Evolutionary conservation across 2,797 vertebrate genomes (phyloP), one percentile per base, ranked within the genome.

Genomic region (Falco novaeseelandiae): DNA sequence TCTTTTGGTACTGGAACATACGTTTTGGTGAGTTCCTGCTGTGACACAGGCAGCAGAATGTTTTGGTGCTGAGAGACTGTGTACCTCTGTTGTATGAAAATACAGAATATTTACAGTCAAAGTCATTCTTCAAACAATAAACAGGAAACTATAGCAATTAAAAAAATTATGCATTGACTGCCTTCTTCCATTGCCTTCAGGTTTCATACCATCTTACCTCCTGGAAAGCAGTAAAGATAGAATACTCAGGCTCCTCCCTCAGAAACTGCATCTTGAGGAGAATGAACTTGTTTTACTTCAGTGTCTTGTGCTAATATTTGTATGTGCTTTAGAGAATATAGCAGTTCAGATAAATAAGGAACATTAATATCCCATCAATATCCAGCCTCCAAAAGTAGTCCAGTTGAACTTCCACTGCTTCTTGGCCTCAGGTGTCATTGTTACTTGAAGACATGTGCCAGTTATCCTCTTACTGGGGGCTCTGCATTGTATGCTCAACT

Each of bases 401-500:
- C 26, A 30, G 4, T 19, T n/a, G 61, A 63, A 48, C 25, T 27
- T 71, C 48, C 67, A 3, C 23, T 0, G 1, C 51, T 49, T 58
- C 52, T 40, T 36, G 9, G 12, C 44, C 44, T 52, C 42, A 20
- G 16, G 32, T 72, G 48, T 17, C 32, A 49, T 48, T 49, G 52
- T 38, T 34, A n/a, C 15, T 8, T 44, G 32, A 59, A 54, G 23
- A 23, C 10, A 5, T 9, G 22, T 52, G 4, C 10, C 10, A 48
- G n/a, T 72, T 82, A 36, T 59, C 9, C 48, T 66, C 49, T 70
- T 34, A 20, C 14, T 26, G 25, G 17, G 8, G 30, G 17, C 17
- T 30, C 55, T 7, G 16, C 16, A 9, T 10, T 40, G 29, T 15
- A 34, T 0, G 1, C 8, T 55, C 22, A 7, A 0, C 34, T 55